Conservation (phyloP, 2,113 vertebrate genomes). For the Bos taurus region DNA sequence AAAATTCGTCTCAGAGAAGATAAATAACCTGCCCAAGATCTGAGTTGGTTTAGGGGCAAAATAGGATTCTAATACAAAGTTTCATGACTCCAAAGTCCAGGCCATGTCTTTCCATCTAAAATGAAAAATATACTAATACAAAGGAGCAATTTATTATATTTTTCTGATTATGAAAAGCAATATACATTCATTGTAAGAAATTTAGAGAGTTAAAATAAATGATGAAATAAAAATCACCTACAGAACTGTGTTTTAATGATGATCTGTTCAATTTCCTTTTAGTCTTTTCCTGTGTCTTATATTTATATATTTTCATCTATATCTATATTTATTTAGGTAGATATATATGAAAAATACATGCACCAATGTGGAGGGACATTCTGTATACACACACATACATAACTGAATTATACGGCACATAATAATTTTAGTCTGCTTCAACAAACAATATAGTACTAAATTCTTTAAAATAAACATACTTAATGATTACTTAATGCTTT, state of each 20-base stretch:
- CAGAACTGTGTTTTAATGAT: background rate
- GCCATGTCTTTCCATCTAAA: background rate
- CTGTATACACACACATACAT: background rate
- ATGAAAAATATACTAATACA: background rate
- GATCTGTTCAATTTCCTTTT: background rate
- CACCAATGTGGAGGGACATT: background rate
- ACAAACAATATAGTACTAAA: background rate
- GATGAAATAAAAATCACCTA: background rate
- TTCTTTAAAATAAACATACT: background rate
- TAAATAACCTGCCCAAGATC: background rate
- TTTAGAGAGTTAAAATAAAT: background rate
- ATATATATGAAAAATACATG: background rate
- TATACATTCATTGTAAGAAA: background rate
- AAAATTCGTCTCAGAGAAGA: conserved; percentile 25
- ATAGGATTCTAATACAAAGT: background rate
- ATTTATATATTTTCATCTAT: background rate
- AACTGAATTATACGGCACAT: background rate
- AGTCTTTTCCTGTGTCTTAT: background rate
- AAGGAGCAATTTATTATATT: background rate
- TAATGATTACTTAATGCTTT: background rate
- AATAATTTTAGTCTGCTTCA: background rate
- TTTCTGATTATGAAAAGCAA: conserved; percentile 13
- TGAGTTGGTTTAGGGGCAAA: background rate
- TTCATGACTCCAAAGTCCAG: background rate
- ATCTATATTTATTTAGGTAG: background rate